Percentiles rank a stretch among this genome's conserved stretches.
These are phyloP conservation scores for Scytalopus superciliaris DNA, from an alignment of 2,113 vertebrate species.

Conservation along the genomic window DNA sequence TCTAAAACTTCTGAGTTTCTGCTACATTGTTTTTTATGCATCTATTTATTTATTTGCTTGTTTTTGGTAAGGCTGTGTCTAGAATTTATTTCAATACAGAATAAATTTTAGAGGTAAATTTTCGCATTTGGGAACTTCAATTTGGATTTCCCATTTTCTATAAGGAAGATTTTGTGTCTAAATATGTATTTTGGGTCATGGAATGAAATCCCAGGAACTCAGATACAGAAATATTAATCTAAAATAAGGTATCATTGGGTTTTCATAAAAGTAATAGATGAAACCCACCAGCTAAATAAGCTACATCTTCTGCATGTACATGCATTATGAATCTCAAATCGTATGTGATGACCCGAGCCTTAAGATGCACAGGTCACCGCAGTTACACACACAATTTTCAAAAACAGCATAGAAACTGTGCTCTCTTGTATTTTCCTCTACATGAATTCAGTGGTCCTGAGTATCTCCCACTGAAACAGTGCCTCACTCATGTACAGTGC, in stretches of 20 bases:
- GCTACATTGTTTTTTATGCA: not conserved
- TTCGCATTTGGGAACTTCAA: not conserved
- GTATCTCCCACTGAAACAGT: not conserved
- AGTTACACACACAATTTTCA: not conserved
- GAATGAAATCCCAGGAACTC: not conserved
- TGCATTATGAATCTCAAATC: not conserved
- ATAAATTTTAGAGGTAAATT: not conserved
- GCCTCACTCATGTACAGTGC: not conserved
- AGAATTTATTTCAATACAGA: conserved; percentile 24
- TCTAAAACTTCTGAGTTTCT: not conserved
- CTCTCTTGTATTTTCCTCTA: not conserved
- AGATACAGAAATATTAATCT: not conserved
- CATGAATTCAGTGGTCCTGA: not conserved
- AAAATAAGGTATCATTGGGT: not conserved
- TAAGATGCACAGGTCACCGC: not conserved
- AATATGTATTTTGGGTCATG: not conserved
- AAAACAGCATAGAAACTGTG: not conserved
- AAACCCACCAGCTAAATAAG: not conserved
- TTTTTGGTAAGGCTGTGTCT: not conserved
- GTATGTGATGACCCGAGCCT: not conserved
- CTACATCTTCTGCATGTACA: not conserved
- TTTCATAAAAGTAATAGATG: not conserved
- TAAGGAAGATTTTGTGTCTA: not conserved
- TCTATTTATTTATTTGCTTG: not conserved
- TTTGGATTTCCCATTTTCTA: not conserved